A percentile compares a stretch with the other conserved stretches of the same genome.
These are phyloP conservation scores for Paratilapia polleni DNA, from an alignment of 2,113 vertebrate genomes.

Conservation along the genomic window DNA sequence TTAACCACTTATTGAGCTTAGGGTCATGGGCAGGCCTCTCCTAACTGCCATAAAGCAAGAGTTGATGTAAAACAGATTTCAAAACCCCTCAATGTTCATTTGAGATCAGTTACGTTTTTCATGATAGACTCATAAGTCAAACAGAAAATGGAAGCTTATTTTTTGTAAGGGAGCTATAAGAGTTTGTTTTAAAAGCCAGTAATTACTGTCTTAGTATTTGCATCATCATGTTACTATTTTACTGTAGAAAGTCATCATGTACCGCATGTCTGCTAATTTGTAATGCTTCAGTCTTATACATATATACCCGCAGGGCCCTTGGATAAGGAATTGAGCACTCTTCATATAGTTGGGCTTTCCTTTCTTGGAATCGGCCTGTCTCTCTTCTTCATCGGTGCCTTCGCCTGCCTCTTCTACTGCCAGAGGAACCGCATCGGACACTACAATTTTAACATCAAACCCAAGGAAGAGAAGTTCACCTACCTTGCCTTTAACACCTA, in stretches of 20 bases:
- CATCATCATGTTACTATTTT: no score
- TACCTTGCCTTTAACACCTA: constrained; percentile 75
- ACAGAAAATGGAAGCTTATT: neutral
- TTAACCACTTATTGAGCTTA: neutral
- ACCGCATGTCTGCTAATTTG: neutral
- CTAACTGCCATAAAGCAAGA: neutral
- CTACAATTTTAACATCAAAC: constrained; percentile 76
- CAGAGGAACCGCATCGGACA: constrained; percentile 80
- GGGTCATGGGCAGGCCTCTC: no score
- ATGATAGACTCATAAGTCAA: neutral
- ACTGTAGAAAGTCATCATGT: neutral
- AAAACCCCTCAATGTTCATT: neutral
- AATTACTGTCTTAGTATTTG: neutral
- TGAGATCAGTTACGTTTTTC: neutral
- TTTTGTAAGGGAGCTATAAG: neutral
- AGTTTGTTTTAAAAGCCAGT: neutral
- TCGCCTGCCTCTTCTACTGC: constrained; percentile 64
- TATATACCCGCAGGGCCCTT: constrained; percentile 20
- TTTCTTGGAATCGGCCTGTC: constrained; percentile 72
- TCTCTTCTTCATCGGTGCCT: constrained; percentile 54
- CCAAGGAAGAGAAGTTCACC: constrained; percentile 77
- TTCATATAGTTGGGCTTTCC: constrained; percentile 58
- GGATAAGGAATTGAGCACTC: neutral
- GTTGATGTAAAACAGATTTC: no score
- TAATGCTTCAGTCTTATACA: neutral